These are phyloP conservation scores for Exaiptasia diaphana DNA, from an alignment of 64 coral and sea anemone genomes.

Conservation along the genomic window DNA sequence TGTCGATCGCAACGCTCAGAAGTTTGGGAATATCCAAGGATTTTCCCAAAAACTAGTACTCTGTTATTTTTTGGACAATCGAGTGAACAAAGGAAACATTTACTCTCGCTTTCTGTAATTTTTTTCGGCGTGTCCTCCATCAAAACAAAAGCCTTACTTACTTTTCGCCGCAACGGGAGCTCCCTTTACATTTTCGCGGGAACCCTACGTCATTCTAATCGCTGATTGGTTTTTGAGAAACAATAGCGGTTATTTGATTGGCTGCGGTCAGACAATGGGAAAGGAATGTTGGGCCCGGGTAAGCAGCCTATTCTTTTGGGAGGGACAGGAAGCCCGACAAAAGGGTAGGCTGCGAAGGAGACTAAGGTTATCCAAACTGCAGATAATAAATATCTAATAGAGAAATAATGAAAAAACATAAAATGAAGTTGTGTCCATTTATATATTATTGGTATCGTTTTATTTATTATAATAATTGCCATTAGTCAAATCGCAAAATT, in stretches of 20 bases:
- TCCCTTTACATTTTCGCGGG: neutral
- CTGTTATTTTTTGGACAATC: neutral
- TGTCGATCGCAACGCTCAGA: neutral
- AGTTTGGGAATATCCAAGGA: slow-evolving; percentile 7
- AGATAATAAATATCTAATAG: too few species aligned
- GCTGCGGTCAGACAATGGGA: neutral
- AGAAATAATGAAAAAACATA: too few species aligned
- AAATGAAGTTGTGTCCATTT: too few species aligned
- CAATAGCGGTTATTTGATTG: neutral
- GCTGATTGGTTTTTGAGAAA: too few species aligned
- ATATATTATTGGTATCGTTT: too few species aligned
- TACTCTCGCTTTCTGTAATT: neutral
- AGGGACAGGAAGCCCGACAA: too few species aligned
- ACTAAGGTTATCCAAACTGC: too few species aligned
- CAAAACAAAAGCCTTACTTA: neutral
- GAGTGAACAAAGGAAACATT: slow-evolving; percentile 31
- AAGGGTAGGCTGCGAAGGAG: too few species aligned
- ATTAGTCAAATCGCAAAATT: too few species aligned
- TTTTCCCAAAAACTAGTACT: slow-evolving; percentile 40
- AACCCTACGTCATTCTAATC: too few species aligned
- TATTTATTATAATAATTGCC: too few species aligned
- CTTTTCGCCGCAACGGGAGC: neutral
- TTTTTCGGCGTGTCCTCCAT: slow-evolving; percentile 29
- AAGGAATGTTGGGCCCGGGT: neutral
- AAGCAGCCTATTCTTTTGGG: too few species aligned